Evolutionary conservation across 2,888 invertebrate genomes (phyloP), one percentile per base, ranked within the genome.

Genomic region (Cybosia mesomella): DNA sequence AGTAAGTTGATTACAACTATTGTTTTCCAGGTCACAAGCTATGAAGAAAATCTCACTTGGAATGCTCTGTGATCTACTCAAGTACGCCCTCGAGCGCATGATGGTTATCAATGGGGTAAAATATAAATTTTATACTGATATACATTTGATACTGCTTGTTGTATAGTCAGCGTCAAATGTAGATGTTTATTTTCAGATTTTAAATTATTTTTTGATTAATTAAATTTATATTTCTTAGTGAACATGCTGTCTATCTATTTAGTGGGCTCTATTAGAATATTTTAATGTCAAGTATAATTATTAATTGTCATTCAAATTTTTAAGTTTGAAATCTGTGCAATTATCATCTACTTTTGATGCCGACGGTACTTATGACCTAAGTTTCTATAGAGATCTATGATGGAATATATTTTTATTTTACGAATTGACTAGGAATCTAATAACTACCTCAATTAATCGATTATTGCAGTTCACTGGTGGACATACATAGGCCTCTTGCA

Each of bases 21-120:
- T 55, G 13, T 28, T 76, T 92, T 95, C 68, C 92, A 96, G 96
- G 78, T 96, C 97, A 0, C 95, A 95, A 63, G 96, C 97, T 1
- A 97, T 98, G 97, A 96, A 96, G 82, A 96, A 96, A 84, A 95
- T 97, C 77, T 95, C 96, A 1, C 87, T 97, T 43, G 97, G 98
- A 74, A 96, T 97, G 85, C 95, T 98, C 18, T 97, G 97, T 89
- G 96, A 96, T 77, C 95, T 98, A 72, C 95, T 99, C 24, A 97
- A 96, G 83, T 97, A 97, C 90, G 98, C 98, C 4, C 93, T 98
- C 66, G 96, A 97, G 74, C 95, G 98, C 80, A 98, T 99, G 97
- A 96, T 96, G 86, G 96, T 96, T 82, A 95, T 97, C 68, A 96
- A 96, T 85, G 98, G 98, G 96, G 98, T 98, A 96, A 95, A 74